These are phyloP conservation scores for Ariopsis seemanni DNA, from an alignment of 2,113 vertebrate species.

Conservation along the genomic window DNA sequence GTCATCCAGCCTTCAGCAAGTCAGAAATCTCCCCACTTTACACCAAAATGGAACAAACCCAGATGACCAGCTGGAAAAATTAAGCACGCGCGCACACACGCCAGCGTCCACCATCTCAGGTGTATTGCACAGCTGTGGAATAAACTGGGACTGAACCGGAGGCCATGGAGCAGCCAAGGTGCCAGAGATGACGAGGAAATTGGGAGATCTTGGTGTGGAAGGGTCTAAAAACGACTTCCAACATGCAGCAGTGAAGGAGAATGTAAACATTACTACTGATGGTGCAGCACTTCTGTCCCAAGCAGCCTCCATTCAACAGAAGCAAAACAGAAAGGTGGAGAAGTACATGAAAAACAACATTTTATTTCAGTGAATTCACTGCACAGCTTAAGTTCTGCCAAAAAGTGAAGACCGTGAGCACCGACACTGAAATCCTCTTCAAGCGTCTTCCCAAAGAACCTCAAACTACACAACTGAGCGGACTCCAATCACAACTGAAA, in stretches of 20 bases:
- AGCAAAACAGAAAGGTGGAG: not conserved
- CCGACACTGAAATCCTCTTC: not conserved
- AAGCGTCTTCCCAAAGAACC: not conserved
- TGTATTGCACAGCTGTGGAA: conserved; percentile 12
- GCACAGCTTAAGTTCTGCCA: conserved; percentile 44
- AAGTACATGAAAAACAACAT: not conserved
- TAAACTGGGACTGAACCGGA: not conserved
- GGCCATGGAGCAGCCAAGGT: conserved; percentile 24
- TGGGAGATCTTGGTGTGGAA: not conserved
- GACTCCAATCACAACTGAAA: not conserved
- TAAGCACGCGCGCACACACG: too few species aligned
- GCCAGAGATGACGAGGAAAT: conserved; percentile 10
- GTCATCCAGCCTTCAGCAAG: not conserved
- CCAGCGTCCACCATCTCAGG: not conserved
- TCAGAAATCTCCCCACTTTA: not conserved
- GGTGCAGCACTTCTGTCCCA: conserved; percentile 4
- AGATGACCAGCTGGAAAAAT: conserved; percentile 15
- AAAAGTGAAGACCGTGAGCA: conserved; percentile 26
- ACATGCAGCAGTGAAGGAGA: conserved; percentile 26
- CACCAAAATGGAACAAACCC: not conserved
- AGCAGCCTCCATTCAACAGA: not conserved
- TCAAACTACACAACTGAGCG: not conserved
- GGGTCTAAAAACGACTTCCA: not conserved
- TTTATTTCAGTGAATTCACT: not conserved
- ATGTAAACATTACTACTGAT: conserved; percentile 50